phyloP scores from a whole-genome alignment of 2,797 vertebrate species.

The Danionella dracula region DNA sequence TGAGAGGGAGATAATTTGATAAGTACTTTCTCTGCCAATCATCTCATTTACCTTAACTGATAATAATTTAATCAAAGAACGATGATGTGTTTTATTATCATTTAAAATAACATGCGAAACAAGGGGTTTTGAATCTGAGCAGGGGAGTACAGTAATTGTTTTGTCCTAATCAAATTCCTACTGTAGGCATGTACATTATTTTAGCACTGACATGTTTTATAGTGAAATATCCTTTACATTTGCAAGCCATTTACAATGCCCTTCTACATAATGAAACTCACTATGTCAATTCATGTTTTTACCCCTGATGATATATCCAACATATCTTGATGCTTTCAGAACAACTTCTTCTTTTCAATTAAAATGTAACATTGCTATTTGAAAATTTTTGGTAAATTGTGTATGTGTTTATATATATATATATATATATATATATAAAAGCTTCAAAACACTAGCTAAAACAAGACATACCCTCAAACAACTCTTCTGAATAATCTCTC shows the following conservation, averaged over 20 bases:
- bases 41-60: constrained; percentile 36
- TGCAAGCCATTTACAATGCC: background rate
- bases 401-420: too few relatives aligned
- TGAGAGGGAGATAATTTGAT: constrained; percentile 8
- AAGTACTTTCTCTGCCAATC: constrained; percentile 19
- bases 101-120: constrained; percentile 24
- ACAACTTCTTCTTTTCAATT: background rate
- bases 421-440: too few relatives aligned
- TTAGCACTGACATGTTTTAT: background rate
- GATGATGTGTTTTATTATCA: constrained; percentile 19
- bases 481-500: constrained; percentile 13
- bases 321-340: background rate
- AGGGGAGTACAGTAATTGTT: constrained; percentile 14
- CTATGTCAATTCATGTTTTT: too few relatives aligned
- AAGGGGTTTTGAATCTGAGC: constrained; percentile 21
- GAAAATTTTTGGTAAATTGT: too few relatives aligned
- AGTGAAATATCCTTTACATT: constrained; percentile 4
- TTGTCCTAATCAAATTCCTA: constrained; percentile 7
- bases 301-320: too few relatives aligned
- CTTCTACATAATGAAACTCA: too few relatives aligned
- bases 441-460: background rate
- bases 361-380: too few relatives aligned
- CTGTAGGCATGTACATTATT: constrained; percentile 11
- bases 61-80: constrained; percentile 22
- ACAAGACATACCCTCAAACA: background rate